Conservation (phyloP, 2,113 vertebrate species). For the Thalassarche chlororhynchos region DNA sequence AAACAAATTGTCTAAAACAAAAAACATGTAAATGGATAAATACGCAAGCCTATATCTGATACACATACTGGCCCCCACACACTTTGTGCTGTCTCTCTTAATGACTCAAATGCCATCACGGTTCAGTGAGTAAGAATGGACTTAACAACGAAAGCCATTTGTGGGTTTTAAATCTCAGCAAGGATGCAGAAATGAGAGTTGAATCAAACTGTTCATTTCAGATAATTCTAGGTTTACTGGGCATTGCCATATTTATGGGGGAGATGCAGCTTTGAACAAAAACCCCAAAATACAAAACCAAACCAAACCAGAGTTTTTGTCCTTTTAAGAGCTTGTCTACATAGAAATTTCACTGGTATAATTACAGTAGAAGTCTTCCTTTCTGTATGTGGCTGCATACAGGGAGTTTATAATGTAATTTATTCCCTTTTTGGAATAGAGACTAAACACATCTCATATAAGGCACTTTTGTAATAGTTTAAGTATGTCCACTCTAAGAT, state of each 20-base stretch:
- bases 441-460: neutral
- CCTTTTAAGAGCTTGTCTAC: neutral
- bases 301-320: neutral
- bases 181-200: neutral
- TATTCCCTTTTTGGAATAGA: neutral
- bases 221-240: neutral
- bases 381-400: neutral
- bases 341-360: neutral
- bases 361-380: neutral
- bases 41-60: neutral
- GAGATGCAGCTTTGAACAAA: neutral
- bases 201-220: neutral
- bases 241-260: neutral
- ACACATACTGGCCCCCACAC: neutral
- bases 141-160: neutral
- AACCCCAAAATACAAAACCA: neutral
- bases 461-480: neutral
- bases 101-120: neutral
- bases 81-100: neutral
- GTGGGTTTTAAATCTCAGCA: neutral
- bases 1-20: neutral
- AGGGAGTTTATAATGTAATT: neutral
- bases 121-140: neutral
- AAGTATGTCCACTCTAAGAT: neutral
- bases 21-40: neutral